These are phyloP conservation scores for Trichacis sp. DNA, from an alignment of 2,888 invertebrate species.

Conservation along the genomic window DNA sequence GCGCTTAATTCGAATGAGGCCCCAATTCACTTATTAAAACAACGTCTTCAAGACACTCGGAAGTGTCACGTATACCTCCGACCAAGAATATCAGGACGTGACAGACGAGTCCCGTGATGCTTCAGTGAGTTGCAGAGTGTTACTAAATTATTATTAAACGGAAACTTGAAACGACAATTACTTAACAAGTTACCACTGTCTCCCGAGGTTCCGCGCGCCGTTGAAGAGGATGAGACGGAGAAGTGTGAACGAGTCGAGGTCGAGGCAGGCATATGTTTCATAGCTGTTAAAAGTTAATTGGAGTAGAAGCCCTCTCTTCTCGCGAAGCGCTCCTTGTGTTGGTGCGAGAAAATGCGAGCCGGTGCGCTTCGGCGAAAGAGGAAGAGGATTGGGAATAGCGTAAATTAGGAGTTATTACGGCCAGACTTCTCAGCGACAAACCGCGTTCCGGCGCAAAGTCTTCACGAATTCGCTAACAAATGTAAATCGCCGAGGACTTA, in stretches of 20 bases:
- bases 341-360: constrained; percentile 47
- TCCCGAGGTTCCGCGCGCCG: constrained; percentile 45
- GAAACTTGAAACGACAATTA: constrained; percentile 60
- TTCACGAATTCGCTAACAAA: constrained; percentile 61
- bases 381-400: constrained; percentile 50
- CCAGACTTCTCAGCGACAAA: constrained; percentile 51
- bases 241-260: constrained; percentile 28
- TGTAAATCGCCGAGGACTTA: constrained; percentile 55
- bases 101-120: constrained; percentile 48
- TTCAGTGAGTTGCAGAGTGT: constrained; percentile 52
- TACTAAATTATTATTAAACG: constrained; percentile 62
- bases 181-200: constrained; percentile 60
- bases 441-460: constrained; percentile 51
- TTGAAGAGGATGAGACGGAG: constrained; percentile 28
- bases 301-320: constrained; percentile 55
- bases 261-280: constrained; percentile 57
- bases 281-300: constrained; percentile 63
- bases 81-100: constrained; percentile 36
- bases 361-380: constrained; percentile 31
- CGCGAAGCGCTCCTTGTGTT: constrained; percentile 41
- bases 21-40: too few species aligned
- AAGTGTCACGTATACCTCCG: constrained; percentile 1
- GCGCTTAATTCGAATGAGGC: too few species aligned
- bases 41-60: background rate
- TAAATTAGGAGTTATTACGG: constrained; percentile 63